Evolutionary conservation across 2,113 vertebrate species (phyloP).

Genomic region (Sapayoa aenigma): DNA sequence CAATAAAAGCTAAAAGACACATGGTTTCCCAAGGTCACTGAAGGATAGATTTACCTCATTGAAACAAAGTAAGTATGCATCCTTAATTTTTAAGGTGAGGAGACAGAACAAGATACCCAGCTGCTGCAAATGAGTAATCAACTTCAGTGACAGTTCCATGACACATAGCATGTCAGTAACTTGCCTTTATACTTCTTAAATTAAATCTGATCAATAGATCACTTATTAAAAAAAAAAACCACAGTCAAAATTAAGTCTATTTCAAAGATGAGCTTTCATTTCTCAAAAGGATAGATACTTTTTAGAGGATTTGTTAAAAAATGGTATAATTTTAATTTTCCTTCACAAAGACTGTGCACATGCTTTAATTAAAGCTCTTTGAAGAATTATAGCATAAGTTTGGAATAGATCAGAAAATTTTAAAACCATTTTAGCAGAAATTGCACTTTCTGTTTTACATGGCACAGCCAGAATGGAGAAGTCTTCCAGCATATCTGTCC

Average conservation of each 20-base stretch:
- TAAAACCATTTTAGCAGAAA: neutral
- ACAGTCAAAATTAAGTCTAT: neutral
- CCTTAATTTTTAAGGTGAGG: neutral
- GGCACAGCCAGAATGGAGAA: neutral
- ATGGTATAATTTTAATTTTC: neutral
- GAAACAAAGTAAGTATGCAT: neutral
- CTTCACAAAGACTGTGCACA: neutral
- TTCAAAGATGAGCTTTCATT: neutral
- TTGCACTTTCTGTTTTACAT: neutral
- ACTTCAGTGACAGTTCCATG: neutral
- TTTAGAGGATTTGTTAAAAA: neutral
- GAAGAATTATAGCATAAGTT: neutral
- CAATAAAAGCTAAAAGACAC: neutral
- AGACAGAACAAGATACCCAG: neutral
- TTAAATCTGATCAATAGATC: neutral
- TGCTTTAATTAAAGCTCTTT: neutral
- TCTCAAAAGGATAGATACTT: neutral
- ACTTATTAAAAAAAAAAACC: neutral
- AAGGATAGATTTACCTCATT: neutral
- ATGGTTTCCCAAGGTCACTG: neutral
- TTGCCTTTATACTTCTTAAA: neutral
- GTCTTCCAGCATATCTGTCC: neutral
- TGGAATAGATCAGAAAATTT: neutral
- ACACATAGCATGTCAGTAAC: neutral
- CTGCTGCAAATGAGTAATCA: neutral